phyloP scores from a whole-genome alignment of 2,888 invertebrate genomes.

The Ferdinandea cuprea region DNA sequence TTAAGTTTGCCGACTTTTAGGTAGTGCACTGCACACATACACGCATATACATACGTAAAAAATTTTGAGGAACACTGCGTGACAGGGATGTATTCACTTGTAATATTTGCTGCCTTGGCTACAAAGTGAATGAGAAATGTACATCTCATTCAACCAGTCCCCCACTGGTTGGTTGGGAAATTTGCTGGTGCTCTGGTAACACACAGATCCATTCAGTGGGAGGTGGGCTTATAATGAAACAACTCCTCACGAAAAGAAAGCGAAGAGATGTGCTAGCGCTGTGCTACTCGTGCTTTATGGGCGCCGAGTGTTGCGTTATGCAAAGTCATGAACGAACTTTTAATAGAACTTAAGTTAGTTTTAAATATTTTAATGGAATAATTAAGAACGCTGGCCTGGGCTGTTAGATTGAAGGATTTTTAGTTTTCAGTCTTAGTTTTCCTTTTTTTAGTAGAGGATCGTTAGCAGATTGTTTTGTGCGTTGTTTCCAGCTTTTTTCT shows the following conservation, averaged over 20 bases:
- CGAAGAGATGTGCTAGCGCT: constrained; percentile 8
- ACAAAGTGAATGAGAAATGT: constrained; percentile 42
- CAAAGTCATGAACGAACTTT: constrained; percentile 66
- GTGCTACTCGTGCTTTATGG: constrained; percentile 43
- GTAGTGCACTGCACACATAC: constrained; percentile 25
- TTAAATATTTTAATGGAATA: constrained; percentile 74
- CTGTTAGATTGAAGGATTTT: constrained; percentile 63
- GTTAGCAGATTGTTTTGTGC: too few relatives aligned
- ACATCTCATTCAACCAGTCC: too few relatives aligned
- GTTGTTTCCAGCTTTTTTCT: too few relatives aligned
- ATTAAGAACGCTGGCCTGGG: constrained; percentile 67
- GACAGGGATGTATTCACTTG: constrained; percentile 40
- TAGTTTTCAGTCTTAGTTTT: constrained; percentile 2
- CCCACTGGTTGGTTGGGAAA: too few relatives aligned
- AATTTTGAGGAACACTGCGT: background rate
- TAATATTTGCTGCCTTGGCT: constrained; percentile 46
- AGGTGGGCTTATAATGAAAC: constrained; percentile 62
- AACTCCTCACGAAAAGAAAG: constrained; percentile 39
- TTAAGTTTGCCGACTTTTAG: constrained; percentile 39
- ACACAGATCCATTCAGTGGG: background rate
- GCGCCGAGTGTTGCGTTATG: constrained; percentile 55
- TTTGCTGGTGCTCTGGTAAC: constrained; percentile 21
- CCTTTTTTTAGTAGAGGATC: too few relatives aligned
- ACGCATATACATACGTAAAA: constrained; percentile 32
- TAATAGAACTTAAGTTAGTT: constrained; percentile 73